Base-by-base conservation (phyloP, 1,140 invertebrate genomes). In the Drosophila bocki region DNA sequence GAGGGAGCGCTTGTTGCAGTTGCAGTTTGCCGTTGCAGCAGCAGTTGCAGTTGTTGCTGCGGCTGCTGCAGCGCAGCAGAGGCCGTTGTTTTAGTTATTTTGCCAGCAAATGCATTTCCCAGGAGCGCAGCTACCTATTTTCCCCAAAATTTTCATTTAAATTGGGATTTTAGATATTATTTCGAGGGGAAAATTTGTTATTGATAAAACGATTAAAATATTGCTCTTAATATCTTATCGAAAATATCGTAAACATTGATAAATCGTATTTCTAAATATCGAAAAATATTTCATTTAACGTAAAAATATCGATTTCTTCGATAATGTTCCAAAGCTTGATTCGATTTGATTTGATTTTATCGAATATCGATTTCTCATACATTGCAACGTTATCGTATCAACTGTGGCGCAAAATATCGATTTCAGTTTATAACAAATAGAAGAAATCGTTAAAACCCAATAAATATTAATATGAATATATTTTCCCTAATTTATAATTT, bases 91-190 rank as follows among this genome's bases (percentile, higher is more conserved):
- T 90, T 86, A 82, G 78, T 90, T 90, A 51, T 85, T 90, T 88
- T 84, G 71, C 70, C 65, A 80, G 70, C 42, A 67, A 91, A 85
- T 90, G 85, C 86, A 77, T 85, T 90, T 90, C 13, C 50, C 85
- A 91, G 85, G 85, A 45, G 68, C 85, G 82, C 54, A 77, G 76
- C 64, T 57, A 51, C 3, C 6, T 1, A 15, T 39, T 39, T 26
- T 4, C 11, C 6, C 12, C 0, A 12, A 15, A 53, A n/a, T 11
- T 29, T 7, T 3, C 8, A 50, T 29, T n/a, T 13, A 13, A 17
- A 42, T 17, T 7, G 0, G 17, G 4, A 2, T 45, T 19, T 41
- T n/a, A 11, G 0, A 17, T 9, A 17, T 42, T 42, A 17, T n/a
- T 42, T 9, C 42, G 17, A 19, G 9, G 3, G 7, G 11, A 13